Evolutionary conservation across 2,113 vertebrate genomes (phyloP), one percentile per base, ranked within the genome.

Genomic region (Entomyzon cyanotis): DNA sequence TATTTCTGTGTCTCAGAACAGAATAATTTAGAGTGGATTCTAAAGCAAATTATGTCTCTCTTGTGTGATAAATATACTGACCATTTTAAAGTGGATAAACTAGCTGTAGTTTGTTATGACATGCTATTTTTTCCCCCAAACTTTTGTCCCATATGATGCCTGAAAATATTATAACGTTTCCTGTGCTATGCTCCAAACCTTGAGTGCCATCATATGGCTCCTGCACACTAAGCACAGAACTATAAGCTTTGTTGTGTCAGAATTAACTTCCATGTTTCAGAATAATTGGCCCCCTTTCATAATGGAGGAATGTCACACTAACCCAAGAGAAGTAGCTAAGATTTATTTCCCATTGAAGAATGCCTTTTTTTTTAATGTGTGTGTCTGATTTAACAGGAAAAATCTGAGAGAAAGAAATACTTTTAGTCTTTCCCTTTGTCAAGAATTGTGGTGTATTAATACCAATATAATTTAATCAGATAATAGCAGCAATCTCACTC

Each of bases 1-100:
- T 96, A 88, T 91, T 96, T 86, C 71, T 71, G n/a, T 68, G 35
- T 89, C 88, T 86, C 73, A 70, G 87, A 79, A 77, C 79, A 87
- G 65, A 93, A 76, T 76, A 6, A 69, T 90, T 90, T 89, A 67
- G 94, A 35, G 59, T 0, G 0, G 52, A 70, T 89, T 94, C 76
- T 75, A 80, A 85, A 87, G 71, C 75, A 86, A 77, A 91, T 77
- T 41, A 33, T 86, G 56, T 56, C 13, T 92, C 68, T 69, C 14
- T 65, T 53, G 39, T 71, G 35, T 90, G 52, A 78, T 93, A 95
- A 94, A 88, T 95, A 80, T 78, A 70, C 80, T 87, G 82, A 84
- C 69, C 56, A 30, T 63, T 84, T 89, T 12, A n/a, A 93, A 87
- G 90, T 78, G 56, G 79, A 71, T 89, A 89, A 92, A 75, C 73